Base-by-base conservation (phyloP, 2,888 invertebrate genomes). In the Ormyrus nitidulus region DNA sequence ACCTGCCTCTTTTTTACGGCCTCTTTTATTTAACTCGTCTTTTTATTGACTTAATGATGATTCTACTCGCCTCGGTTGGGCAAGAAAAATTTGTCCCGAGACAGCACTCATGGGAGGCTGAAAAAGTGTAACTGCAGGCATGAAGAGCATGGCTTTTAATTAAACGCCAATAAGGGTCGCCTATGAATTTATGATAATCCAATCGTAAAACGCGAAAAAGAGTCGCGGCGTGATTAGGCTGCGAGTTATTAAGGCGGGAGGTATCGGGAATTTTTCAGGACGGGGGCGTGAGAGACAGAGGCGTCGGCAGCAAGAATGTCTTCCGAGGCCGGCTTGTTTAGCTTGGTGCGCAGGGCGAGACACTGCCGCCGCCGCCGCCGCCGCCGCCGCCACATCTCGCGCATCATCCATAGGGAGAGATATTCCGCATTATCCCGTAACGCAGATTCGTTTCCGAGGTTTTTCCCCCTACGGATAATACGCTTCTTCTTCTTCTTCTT, bases 261-360 rank as follows among this genome's bases (percentile, higher is more conserved):
- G 53, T 72, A 76, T 76, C 54, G 76, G 73, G 72, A 70, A 81
- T 81, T 81, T 81, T 81, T 81, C 77, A 61, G 53, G 53, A 80
- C 72, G 79, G 77, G 81, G 81, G 81, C 81, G 81, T 81, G 81
- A 79, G 81, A 81, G 76, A 81, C 61, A 71, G 64, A 76, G 81
- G 81, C 79, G 68, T 79, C 77, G 74, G 81, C 81, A 62, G 19
- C 65, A 65, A 74, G 80, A 81, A 81, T 77, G 73, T 80, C 76
- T 80, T 70, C 59, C 49, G 13, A 34, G 34, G 34, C 51, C 11
- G 48, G 62, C 61, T 34, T 59, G 6, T 46, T 44, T 34, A 34
- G 34, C 44, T 13, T 6, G 13, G 11, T 6, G 48, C 59, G 59
- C 59, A 2, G 9, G 49, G 34, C 34, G 34, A n/a, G 19, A 7